Conservation (phyloP, 2,888 invertebrate species). For the Mongoloraphidia duomilia region DNA sequence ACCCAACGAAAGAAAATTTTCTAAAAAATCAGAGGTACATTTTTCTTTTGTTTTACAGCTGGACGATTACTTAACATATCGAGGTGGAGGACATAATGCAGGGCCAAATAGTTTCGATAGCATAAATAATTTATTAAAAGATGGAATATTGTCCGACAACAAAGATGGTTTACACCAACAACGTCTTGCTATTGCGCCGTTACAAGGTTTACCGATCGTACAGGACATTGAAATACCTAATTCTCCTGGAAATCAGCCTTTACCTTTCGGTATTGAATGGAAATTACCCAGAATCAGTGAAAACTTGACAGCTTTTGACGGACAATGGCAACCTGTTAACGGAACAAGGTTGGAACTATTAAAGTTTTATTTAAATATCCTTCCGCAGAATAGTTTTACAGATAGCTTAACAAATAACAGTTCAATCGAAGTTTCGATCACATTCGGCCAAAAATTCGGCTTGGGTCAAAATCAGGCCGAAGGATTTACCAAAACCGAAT, state of each 20-base stretch:
- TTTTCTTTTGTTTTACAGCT: background rate
- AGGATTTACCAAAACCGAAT: no score
- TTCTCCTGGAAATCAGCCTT: slow-evolving; percentile 16
- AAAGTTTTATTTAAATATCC: background rate
- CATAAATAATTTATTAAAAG: background rate
- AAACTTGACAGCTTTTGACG: slow-evolving; percentile 53
- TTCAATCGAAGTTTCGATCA: no score
- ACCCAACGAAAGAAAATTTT: no score
- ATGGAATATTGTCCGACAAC: background rate
- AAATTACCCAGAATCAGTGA: slow-evolving; percentile 45
- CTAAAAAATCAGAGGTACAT: no score
- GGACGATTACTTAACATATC: slow-evolving; percentile 6
- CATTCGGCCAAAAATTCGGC: no score
- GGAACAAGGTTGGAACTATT: slow-evolving; percentile 46
- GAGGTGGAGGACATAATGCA: background rate
- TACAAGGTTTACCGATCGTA: slow-evolving; percentile 15
- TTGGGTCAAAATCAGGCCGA: no score
- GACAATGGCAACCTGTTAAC: slow-evolving; percentile 64
- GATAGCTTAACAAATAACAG: no score
- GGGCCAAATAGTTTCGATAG: slow-evolving; percentile 1
- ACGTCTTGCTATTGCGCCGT: background rate
- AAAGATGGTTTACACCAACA: background rate
- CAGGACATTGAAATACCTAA: slow-evolving; percentile 15
- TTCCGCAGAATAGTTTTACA: no score
- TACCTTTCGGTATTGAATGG: slow-evolving; percentile 18